These are phyloP conservation scores for Hippocampus mohnikei DNA, from an alignment of 2,113 vertebrate species.

Conservation along the genomic window DNA sequence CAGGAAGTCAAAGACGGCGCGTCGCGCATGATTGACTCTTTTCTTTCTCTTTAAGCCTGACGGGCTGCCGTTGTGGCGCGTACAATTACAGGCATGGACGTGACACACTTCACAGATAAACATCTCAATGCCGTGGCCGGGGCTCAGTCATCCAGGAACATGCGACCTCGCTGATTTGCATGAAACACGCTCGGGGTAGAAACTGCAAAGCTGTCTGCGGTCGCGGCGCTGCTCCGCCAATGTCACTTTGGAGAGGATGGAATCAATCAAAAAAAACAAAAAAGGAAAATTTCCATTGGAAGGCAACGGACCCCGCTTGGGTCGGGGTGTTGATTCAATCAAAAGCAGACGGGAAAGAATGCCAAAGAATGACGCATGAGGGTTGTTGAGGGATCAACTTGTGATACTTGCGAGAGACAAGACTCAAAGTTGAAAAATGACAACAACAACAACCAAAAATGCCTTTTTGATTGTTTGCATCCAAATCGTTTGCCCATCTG, in stretches of 20 bases:
- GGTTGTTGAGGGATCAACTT: not conserved
- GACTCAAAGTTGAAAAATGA: too few relatives aligned
- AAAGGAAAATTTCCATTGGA: constrained; percentile 39
- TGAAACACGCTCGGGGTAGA: constrained; percentile 23
- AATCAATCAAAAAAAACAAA: constrained; percentile 42
- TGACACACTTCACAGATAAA: constrained; percentile 57
- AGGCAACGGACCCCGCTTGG: constrained; percentile 21
- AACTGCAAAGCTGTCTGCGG: constrained; percentile 1
- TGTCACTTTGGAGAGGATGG: constrained; percentile 38
- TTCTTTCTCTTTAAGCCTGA: constrained; percentile 48
- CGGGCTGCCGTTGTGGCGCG: constrained; percentile 28
- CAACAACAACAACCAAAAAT: not conserved
- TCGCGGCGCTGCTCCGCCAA: constrained; percentile 17
- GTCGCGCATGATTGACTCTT: constrained; percentile 50
- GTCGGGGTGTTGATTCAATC: constrained; percentile 47
- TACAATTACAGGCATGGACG: constrained; percentile 50
- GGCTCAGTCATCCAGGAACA: constrained; percentile 50
- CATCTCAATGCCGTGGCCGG: constrained; percentile 37
- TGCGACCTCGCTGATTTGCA: constrained; percentile 41
- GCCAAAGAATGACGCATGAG: not conserved
- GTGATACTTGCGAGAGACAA: not conserved
- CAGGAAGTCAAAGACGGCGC: constrained; percentile 37
- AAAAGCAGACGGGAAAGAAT: constrained; percentile 17
- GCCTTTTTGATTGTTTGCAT: not conserved
- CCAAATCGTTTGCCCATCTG: not conserved